Evolutionary conservation across 2,113 vertebrate species (phyloP), one percentile per base, ranked within the genome.

Genomic region (Phylloscopus trochilus): DNA sequence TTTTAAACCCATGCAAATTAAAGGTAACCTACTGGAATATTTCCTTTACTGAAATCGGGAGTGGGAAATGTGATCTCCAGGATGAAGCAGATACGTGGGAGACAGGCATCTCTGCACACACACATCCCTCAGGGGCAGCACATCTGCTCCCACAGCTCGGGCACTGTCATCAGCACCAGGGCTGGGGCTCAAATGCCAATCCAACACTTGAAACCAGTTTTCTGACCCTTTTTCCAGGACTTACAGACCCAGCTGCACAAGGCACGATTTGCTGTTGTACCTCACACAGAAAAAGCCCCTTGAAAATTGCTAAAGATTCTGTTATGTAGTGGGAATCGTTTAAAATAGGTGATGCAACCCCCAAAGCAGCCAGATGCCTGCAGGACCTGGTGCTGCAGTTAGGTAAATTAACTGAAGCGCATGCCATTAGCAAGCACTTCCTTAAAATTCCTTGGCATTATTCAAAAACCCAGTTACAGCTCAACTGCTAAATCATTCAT

Each of bases 401-500:
- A 41, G 14, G 41, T 8, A n/a, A 55, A 46, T 84, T 7, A 83
- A 41, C 52, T 35, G 14, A 2, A 67, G 73, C 16, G 46, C 53
- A 18, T 43, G 79, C 76, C 69, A 56, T 92, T 37, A 81, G 47
- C 66, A 64, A 85, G 46, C 2, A 8, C 56, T 74, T 92, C 89
- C 73, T 81, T 84, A 68, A 52, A 44, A 92, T 31, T 49, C 62
- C 81, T 68, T 17, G 28, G 74, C 41, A 27, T 92, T 96, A 89
- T 66, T 91, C 69, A 92, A 60, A 60, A 72, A 22, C 60, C 73
- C 15, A 56, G 49, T n/a, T 64, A 56, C 12, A 56, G 83, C 53
- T 62, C 84, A 35, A 12, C 56, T 55, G 62, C 69, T 95, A 35
- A 87, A 94, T 92, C 76, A 91, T 93, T 87, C 47, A 67, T 21